Evolutionary conservation across 53 echinoderm and acorn worm genomes (phyloP), one percentile per base, ranked within the genome.

Genomic region (Paracentrotus lividus): DNA sequence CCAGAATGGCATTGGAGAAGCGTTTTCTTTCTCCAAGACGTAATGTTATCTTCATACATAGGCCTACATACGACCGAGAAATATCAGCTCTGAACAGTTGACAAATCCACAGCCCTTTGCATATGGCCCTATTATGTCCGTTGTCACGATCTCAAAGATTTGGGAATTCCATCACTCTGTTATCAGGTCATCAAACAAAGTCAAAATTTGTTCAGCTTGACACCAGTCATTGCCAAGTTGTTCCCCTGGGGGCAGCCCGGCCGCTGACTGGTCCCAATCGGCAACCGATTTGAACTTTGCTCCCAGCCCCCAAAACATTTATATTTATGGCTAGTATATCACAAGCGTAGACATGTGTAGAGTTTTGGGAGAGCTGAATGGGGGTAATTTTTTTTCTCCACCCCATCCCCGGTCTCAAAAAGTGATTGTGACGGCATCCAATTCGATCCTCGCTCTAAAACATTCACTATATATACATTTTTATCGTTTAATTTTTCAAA

Each of bases 201-300:
- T 86, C 86, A 86, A 56, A 86, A 86, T 86, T 86, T 86, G 86
- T 86, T 86, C 86, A 86, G 86, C 86, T 53, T 86, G 86, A 86
- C 86, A 86, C 86, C 33, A 54, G 81, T 81, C 81, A 81, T 47
- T 81, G 81, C 81, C 81, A 81, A 81, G 81, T 81, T 26, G 81
- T 27, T 47, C 27, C 81, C 81, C 47, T 47, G 47, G 26, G 81
- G 81, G 81, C 44, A 20, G 24, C 81, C 81, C 24, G 81, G 24
- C 47, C 44, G 20, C 12, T 81, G 81, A n/a, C 81, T 47, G 44
- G 9, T 34, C 81, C n/a, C 26, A 10, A 32, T 81, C 81, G 14
- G 44, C 47, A 47, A 47, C 26, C 12, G n/a, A 42, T 24, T 9
- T 81, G 81, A 81, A 81, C 81, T 81, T 81, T 81, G 81, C 81